phyloP scores from a whole-genome alignment of 2,888 invertebrate genomes.

The Heliconius erato region DNA sequence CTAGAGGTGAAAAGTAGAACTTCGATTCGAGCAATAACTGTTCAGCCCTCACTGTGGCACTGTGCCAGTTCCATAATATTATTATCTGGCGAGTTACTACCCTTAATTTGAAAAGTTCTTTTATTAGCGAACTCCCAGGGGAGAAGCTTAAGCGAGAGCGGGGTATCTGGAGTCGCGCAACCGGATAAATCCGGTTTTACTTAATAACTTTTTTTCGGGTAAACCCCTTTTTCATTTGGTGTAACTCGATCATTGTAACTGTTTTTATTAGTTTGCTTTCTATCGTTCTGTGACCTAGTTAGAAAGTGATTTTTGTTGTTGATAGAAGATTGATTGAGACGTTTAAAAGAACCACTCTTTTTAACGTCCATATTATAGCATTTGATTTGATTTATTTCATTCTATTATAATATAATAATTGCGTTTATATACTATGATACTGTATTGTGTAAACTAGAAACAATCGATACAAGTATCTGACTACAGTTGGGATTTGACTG shows the following conservation, averaged over 20 bases:
- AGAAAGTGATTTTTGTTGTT: background rate
- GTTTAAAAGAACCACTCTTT: background rate
- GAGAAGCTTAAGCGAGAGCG: slow-evolving; percentile 52
- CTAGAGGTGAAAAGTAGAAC: background rate
- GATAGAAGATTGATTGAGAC: background rate
- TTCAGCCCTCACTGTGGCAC: slow-evolving; percentile 17
- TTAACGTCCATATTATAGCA: background rate
- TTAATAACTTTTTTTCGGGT: slow-evolving; percentile 50
- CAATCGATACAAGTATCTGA: slow-evolving; percentile 7
- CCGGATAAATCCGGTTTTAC: slow-evolving; percentile 53
- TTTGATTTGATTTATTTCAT: too few relatives aligned
- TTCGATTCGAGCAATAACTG: background rate
- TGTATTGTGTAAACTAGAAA: background rate
- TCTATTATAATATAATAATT: too few relatives aligned
- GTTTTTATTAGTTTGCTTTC: slow-evolving; percentile 36
- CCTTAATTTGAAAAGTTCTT: slow-evolving; percentile 54
- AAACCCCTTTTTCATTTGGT: slow-evolving; percentile 49
- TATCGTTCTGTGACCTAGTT: slow-evolving; percentile 22
- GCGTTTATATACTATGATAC: background rate
- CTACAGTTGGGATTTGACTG: slow-evolving; percentile 33
- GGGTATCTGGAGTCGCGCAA: slow-evolving; percentile 51
- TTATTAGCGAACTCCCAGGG: slow-evolving; percentile 53
- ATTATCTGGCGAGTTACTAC: slow-evolving; percentile 43
- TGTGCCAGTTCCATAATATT: slow-evolving; percentile 40
- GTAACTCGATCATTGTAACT: slow-evolving; percentile 41